These are phyloP conservation scores for Torymus tubicola DNA, from an alignment of 2,888 invertebrate species.

Conservation along the genomic window DNA sequence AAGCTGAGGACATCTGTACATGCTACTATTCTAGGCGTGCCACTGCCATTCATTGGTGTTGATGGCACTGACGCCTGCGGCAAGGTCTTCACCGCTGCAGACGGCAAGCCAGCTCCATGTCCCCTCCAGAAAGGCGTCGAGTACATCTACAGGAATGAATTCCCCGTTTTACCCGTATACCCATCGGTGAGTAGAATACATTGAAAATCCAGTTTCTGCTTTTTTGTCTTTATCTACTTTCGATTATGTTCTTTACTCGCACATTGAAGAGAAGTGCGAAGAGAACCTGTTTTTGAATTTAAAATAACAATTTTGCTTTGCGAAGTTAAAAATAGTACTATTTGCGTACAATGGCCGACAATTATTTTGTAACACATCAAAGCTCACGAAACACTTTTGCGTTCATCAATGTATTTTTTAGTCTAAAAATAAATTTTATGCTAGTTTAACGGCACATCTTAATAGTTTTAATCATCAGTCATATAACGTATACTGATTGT, in stretches of 20 bases:
- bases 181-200: slow-evolving; percentile 77
- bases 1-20: slow-evolving; percentile 80
- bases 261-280: background rate
- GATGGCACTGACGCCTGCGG: slow-evolving; percentile 84
- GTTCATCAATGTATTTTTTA: no score
- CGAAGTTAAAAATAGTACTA: no score
- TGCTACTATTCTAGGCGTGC: slow-evolving; percentile 81
- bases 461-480: no score
- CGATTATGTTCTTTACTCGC: no score
- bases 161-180: slow-evolving; percentile 79
- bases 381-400: no score
- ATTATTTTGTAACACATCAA: no score
- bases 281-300: no score
- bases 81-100: slow-evolving; percentile 79
- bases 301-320: no score
- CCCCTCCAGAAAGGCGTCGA: slow-evolving; percentile 83
- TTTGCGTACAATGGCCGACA: no score
- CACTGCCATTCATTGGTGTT: slow-evolving; percentile 87
- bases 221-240: background rate
- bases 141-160: slow-evolving; percentile 84
- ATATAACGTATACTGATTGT: no score
- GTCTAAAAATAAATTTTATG: no score
- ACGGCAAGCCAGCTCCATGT: slow-evolving; percentile 81
- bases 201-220: background rate
- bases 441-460: no score